Evolutionary conservation across 2,113 vertebrate species (phyloP), one percentile per base, ranked within the genome.

Genomic region (Hippocampus comes): DNA sequence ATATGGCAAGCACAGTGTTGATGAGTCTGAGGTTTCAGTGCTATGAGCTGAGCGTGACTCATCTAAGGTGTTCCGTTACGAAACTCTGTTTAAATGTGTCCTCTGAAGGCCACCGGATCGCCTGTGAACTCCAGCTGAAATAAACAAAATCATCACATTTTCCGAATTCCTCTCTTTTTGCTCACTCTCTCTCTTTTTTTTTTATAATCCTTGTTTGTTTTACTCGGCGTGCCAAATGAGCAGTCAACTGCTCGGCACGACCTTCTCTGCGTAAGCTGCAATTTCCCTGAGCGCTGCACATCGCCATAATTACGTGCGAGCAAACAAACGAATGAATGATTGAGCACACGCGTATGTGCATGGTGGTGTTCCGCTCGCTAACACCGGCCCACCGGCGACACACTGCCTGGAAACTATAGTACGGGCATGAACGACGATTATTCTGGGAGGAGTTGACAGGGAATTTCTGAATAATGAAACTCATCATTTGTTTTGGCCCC

Each of bases 231-330:
- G 53, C 34, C 73, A 65, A 78, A 83, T 74, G 78, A 84, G 74
- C 30, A 66, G 56, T 89, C 77, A 73, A 61, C 77, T 20, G 74
- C 63, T 76, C 70, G 25, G 70, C 23, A 10, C 72, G 83, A 87
- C 83, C 85, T 86, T 84, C 76, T 74, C 65, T 23, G 46, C 56
- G 78, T 59, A 64, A 27, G n/a, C 77, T 71, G 71, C 73, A 76
- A 78, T 84, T 86, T 89, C 83, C 84, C 83, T 72, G 60, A 87
- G 81, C 78, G 30, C 73, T 63, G 15, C 46, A 42, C 72, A 73
- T 73, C 63, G 78, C 67, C 55, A 65, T 81, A 87, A 85, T 86
- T 78, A 80, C 77, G 75, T 73, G 74, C 60, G 73, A 72, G 75
- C 78, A 84, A 69, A 82, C 79, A 81, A 48, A 74, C 15, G n/a